Base-by-base conservation (phyloP, 92 coral and sea anemone species). In the Epizoanthus rinbou region DNA sequence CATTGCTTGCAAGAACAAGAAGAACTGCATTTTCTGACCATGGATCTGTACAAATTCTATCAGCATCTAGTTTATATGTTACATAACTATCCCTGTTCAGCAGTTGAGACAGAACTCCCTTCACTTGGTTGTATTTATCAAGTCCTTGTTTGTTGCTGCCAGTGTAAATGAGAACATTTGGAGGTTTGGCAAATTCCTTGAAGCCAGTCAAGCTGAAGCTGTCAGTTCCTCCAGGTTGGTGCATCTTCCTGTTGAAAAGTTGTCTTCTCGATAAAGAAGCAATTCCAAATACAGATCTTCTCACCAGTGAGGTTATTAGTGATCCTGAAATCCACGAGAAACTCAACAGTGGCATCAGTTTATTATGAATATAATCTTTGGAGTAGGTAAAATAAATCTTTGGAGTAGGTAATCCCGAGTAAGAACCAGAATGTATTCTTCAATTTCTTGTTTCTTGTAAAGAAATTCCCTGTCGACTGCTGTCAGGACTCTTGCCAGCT, bases 1-100 rank as follows among this genome's bases (percentile, higher is more conserved):
- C 73, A 75, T 81, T 71, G 52, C 84, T 75, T 37, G 90, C 88
- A 52, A 95, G 65, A 21, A 95, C 85, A 72, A 95, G 82, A 9
- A 95, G 84, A 0, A 79, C 90, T 25, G 98, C 86, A 62, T 95
- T 93, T 69, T 95, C 95, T 21, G 89, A 86, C 98, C 98, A 95
- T 22, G 98, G 98, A 71, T 91, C 87, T n/a, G 88, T 81, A 8
- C 73, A 60, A 1, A 93, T 62, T 56, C 84, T 84, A 8, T 86
- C 75, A 13, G 87, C 92, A 73, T 93, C 85, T 47, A 95, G 79
- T 66, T 53, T 76, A 84, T 95, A 95, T 31, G 91, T 87, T 4
- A 90, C 94, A 73, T 95, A 95, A 52, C 95, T 95, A 71, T 95
- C 91, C 24, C 89, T 60, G 72, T 90, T 89, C 53, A 95, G 81